phyloP scores from a whole-genome alignment of 2,888 invertebrate genomes.

The Mesopsocus fuscifrons region DNA sequence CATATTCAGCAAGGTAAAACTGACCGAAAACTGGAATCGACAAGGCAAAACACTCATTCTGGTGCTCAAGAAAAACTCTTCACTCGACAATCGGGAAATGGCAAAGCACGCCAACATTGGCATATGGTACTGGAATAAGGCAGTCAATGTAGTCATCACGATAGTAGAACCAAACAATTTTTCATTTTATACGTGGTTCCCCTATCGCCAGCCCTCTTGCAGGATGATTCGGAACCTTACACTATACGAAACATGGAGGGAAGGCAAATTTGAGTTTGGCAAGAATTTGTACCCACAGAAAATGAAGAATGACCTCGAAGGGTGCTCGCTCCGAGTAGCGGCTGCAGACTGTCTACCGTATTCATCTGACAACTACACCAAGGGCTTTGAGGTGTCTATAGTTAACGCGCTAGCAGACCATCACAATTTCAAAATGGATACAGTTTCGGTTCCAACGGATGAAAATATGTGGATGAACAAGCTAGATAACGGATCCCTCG shows the following conservation, averaged over 20 bases:
- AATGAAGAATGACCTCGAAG: background rate
- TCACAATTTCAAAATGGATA: background rate
- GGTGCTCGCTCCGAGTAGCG: background rate
- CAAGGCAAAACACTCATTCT: background rate
- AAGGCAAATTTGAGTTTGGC: background rate
- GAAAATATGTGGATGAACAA: background rate
- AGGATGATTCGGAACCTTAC: background rate
- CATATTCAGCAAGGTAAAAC: background rate
- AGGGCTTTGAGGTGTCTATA: background rate
- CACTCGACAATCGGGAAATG: background rate
- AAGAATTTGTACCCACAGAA: conserved; percentile 2
- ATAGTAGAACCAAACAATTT: background rate
- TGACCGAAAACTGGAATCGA: conserved; percentile 1
- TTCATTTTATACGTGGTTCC: conserved; percentile 2
- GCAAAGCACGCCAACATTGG: background rate
- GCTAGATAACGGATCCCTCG: background rate
- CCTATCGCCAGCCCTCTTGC: conserved; percentile 1
- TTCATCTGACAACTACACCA: background rate
- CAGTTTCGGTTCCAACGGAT: background rate
- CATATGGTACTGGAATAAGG: background rate
- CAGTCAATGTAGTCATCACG: background rate
- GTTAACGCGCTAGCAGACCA: background rate
- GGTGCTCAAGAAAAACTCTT: background rate
- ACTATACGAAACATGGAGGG: background rate
- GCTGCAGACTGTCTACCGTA: background rate